Conservation (phyloP, 2,888 invertebrate species). For the Thysanoteuthis rhombus region DNA sequence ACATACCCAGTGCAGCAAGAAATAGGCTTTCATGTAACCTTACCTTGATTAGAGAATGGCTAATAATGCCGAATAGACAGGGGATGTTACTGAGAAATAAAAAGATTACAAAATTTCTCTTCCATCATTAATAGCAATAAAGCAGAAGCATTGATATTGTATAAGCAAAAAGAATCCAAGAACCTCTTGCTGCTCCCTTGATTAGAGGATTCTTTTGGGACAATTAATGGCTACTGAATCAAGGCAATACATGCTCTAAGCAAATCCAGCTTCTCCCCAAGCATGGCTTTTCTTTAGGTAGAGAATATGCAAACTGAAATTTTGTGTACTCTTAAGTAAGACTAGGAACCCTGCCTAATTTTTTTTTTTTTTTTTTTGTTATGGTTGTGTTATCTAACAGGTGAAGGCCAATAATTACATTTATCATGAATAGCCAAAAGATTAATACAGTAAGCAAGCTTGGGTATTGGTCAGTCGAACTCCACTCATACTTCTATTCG, state of each 20-base stretch:
- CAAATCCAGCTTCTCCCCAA: neutral
- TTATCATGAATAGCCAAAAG: neutral
- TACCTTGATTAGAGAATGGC: neutral
- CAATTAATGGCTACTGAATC: neutral
- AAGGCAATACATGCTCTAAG: neutral
- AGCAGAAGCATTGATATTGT: neutral
- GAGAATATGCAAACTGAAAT: neutral
- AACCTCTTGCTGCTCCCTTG: neutral
- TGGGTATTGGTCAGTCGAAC: too few species aligned
- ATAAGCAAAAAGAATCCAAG: neutral
- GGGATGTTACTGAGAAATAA: neutral
- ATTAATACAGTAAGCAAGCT: too few species aligned
- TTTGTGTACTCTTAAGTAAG: neutral
- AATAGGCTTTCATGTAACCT: neutral
- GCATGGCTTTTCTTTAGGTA: neutral
- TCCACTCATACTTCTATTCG: too few species aligned
- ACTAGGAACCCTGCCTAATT: neutral
- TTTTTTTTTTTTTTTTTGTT: neutral
- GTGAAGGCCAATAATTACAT: neutral
- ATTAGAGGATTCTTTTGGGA: neutral
- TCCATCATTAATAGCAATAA: neutral
- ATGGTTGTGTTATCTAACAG: neutral
- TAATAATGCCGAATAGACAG: neutral
- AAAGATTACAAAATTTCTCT: neutral
- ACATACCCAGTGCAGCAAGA: neutral